Percentiles rank a stretch among this genome's conserved stretches.
These are phyloP conservation scores for Nansenia antarctica DNA, from an alignment of 2,113 vertebrate genomes.

Conservation along the genomic window DNA sequence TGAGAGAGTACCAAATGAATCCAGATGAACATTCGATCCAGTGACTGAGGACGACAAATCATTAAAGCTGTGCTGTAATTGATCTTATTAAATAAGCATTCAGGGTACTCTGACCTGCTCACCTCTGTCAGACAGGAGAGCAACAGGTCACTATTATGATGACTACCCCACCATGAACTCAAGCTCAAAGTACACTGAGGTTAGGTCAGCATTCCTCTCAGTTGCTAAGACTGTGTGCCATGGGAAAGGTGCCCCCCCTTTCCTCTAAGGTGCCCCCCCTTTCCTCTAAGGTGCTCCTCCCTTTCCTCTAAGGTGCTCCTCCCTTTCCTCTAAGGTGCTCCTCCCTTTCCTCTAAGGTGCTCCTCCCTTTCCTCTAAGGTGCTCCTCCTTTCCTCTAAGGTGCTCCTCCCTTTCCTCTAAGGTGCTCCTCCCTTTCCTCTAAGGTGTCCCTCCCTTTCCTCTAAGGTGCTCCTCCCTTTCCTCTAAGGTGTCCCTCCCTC, in stretches of 20 bases:
- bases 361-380: neutral
- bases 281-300: too few relatives aligned
- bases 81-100: constrained; percentile 60
- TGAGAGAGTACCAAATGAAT: constrained; percentile 17
- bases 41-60: constrained; percentile 20
- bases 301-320: neutral
- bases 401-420: neutral
- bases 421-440: neutral
- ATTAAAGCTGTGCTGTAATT: constrained; percentile 48
- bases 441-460: too few relatives aligned
- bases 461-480: neutral
- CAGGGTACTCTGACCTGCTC: constrained; percentile 47
- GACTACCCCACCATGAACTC: neutral
- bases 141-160: neutral
- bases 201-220: neutral
- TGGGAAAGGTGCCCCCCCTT: too few relatives aligned
- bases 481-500: too few relatives aligned
- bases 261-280: neutral
- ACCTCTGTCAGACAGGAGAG: constrained; percentile 34
- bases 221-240: neutral
- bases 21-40: neutral
- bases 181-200: too few relatives aligned
- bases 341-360: neutral
- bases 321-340: neutral
- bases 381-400: too few relatives aligned